Evolutionary conservation across 2,888 invertebrate species (phyloP).

Genomic region (Priapulus caudatus): DNA sequence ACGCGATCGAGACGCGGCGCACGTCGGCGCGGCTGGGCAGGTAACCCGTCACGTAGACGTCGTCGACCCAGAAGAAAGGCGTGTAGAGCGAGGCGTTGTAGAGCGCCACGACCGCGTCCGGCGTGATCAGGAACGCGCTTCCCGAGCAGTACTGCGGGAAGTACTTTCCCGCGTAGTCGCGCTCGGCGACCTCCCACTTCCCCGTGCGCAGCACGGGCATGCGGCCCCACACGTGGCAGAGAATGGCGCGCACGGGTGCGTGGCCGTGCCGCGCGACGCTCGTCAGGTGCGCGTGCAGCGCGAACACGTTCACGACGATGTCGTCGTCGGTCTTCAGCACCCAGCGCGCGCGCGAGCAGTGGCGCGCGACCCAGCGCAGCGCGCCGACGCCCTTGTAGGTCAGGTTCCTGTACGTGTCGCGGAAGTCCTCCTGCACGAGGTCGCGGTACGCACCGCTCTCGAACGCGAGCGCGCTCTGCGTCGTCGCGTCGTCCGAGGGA

Average conservation of each 20-base stretch:
- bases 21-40: constrained; percentile 4
- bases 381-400: constrained; percentile 1
- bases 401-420: neutral
- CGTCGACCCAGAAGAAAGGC: constrained; percentile 40
- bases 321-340: neutral
- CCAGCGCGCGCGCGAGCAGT: neutral
- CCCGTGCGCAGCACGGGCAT: constrained; percentile 37
- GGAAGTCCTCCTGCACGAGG: neutral
- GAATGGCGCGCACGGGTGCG: constrained; percentile 17
- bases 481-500: neutral
- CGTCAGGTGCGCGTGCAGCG: neutral
- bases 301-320: neutral
- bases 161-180: constrained; percentile 32
- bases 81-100: constrained; percentile 29
- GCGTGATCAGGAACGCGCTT: constrained; percentile 35
- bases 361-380: neutral
- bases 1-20: neutral
- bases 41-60: constrained; percentile 30
- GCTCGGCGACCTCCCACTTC: constrained; percentile 37
- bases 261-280: neutral
- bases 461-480: neutral
- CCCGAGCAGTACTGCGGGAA: constrained; percentile 40
- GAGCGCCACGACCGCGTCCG: constrained; percentile 30
- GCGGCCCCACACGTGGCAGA: constrained; percentile 36
- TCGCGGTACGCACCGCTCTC: neutral